These are phyloP conservation scores for Formica exsecta DNA, from an alignment of 1,140 invertebrate species.

Conservation along the genomic window DNA sequence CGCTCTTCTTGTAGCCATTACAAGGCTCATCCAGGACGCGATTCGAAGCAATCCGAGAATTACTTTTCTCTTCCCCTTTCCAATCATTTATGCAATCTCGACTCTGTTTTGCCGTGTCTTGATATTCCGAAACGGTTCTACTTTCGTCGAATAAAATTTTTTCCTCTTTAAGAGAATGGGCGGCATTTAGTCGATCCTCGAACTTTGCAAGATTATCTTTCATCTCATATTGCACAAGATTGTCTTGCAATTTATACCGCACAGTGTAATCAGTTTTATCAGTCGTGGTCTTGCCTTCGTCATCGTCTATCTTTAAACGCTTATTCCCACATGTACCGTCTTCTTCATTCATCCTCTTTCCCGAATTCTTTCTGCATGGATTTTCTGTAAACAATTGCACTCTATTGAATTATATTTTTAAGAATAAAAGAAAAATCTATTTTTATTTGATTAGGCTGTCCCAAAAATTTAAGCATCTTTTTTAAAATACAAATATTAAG, in stretches of 20 bases:
- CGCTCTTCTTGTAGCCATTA: constrained; percentile 11
- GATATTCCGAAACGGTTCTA: constrained; percentile 15
- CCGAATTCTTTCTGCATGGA: not conserved
- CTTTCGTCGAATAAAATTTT: not conserved
- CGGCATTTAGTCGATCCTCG: not conserved
- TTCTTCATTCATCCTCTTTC: constrained; percentile 23
- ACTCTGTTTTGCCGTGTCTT: not conserved
- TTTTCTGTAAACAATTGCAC: not conserved
- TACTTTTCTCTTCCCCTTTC: not conserved
- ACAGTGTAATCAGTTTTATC: not conserved
- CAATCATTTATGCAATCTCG: not conserved
- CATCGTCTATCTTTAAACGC: constrained; percentile 29
- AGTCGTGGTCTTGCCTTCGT: not conserved
- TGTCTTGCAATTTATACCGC: not conserved
- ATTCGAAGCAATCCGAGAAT: constrained; percentile 19
- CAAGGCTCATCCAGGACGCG: not conserved
- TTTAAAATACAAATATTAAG: not conserved
- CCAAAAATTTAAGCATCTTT: not conserved
- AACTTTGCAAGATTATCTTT: constrained; percentile 17
- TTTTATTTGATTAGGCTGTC: not conserved
- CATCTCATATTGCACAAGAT: not conserved
- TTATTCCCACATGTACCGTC: not conserved
- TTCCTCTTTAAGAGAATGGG: constrained; percentile 9
- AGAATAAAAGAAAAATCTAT: not conserved
- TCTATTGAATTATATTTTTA: constrained; percentile 6